Evolutionary conservation across 1,140 invertebrate species (phyloP), one percentile per base, ranked within the genome.

Genomic region (Sipha flava): DNA sequence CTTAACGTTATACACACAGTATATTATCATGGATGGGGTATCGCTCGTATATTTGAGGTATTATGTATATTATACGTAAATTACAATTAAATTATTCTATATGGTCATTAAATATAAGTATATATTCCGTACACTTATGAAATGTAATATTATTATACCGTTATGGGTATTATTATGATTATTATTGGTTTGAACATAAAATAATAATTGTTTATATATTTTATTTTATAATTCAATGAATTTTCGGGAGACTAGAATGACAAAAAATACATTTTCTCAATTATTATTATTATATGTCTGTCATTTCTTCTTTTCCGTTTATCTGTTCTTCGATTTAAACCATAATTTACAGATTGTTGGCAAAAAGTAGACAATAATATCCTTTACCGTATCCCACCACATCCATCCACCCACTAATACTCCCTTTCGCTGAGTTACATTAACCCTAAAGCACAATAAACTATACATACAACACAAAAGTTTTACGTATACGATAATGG

Each of bases 311-410:
- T 47, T 70, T 70, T 26, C 66, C 43, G 43, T 70, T 70, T 45
- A 45, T 68, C 37, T 45, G 37, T 26, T 68, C 29, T 68, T 29
- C 64, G 64, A 26, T 68, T 68, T 29, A 47, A 47, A 47, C 66
- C 40, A 70, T 70, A 70, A 70, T 70, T 70, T 70, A 70, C 16
- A 70, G 43, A 70, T 70, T 70, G 43, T 70, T 70, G 66, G 66
- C 66, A 70, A 70, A 70, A 70, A 29, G 43, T 47, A 70, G 66
- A 70, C 66, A 47, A 45, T 47, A 29, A 70, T 70, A 29, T 70
- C 66, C 40, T 70, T 70, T 70, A 70, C 66, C 23, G 18, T 29
- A 16, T 26, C 16, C 40, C 26, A 40, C 62, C 18, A 31, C 3
- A 16, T 2, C 26, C 34, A 43, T 6, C 34, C 12, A 23, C 37